Evolutionary conservation across 2,113 vertebrate species (phyloP).

Genomic region (Phalacrocorax aristotelis): DNA sequence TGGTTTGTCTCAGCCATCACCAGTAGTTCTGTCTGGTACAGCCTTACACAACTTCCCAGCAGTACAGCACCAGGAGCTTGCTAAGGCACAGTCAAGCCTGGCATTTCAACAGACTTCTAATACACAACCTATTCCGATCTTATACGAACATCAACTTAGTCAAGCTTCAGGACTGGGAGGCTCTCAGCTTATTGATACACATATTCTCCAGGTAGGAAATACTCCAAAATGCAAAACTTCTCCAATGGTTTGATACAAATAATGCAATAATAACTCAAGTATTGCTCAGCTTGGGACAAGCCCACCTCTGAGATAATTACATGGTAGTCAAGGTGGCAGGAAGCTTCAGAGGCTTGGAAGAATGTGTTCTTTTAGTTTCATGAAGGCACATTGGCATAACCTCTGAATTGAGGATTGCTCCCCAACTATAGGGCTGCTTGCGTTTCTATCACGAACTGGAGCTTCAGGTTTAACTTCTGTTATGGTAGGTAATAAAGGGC

Average conservation of each 20-base stretch:
- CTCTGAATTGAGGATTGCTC: neutral
- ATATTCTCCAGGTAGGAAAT: slow-evolving; percentile 88
- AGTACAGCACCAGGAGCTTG: slow-evolving; percentile 91
- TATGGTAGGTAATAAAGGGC: neutral
- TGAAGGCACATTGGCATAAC: neutral
- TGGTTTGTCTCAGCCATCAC: slow-evolving; percentile 92
- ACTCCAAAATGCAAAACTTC: neutral
- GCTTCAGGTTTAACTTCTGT: neutral
- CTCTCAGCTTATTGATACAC: slow-evolving; percentile 95
- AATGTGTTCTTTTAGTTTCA: neutral
- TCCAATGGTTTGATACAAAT: neutral
- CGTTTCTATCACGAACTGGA: neutral
- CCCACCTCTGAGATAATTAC: neutral
- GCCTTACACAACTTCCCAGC: slow-evolving; percentile 92
- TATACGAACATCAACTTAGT: slow-evolving; percentile 93
- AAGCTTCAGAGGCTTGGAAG: neutral
- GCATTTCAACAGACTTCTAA: slow-evolving; percentile 96
- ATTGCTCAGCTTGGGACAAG: neutral
- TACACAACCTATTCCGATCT: slow-evolving; percentile 94
- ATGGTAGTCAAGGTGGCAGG: neutral
- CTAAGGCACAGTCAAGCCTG: slow-evolving; percentile 91
- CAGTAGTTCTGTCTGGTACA: slow-evolving; percentile 92
- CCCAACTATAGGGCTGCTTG: neutral
- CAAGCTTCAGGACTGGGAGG: slow-evolving; percentile 93
- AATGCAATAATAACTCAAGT: neutral